phyloP scores from a whole-genome alignment of 2,888 invertebrate genomes.

The Autographa gamma region DNA sequence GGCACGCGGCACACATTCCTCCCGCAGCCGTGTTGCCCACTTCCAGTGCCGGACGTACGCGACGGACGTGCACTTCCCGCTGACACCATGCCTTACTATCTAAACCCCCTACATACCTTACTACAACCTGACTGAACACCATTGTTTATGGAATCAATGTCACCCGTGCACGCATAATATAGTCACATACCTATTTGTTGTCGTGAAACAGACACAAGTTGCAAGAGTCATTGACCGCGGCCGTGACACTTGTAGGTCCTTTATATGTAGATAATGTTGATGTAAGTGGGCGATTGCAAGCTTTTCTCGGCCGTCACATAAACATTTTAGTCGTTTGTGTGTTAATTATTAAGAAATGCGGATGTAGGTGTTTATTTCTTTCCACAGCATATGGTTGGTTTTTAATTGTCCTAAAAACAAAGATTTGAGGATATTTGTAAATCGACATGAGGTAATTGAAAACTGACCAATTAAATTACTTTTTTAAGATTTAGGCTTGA shows the following conservation, averaged over 20 bases:
- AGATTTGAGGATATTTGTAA: neutral
- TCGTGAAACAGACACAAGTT: neutral
- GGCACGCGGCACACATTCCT: conserved; percentile 83
- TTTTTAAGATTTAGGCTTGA: no score
- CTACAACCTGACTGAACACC: neutral
- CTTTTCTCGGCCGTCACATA: conserved; percentile 29
- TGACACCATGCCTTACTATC: conserved; percentile 52
- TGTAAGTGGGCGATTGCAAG: conserved; percentile 36
- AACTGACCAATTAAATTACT: neutral
- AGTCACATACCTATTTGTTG: neutral
- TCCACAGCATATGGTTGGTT: neutral
- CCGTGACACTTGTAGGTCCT: conserved; percentile 66
- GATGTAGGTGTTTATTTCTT: neutral
- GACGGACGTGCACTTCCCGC: conserved; percentile 77
- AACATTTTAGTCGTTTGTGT: conserved; percentile 5
- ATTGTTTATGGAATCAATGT: conserved; percentile 20
- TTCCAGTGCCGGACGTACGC: conserved; percentile 77
- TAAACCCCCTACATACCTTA: conserved; percentile 31
- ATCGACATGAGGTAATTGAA: neutral
- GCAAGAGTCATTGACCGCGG: conserved; percentile 62
- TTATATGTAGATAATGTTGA: conserved; percentile 49
- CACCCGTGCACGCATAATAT: conserved; percentile 5
- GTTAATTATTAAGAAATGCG: neutral
- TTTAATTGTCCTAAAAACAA: neutral
- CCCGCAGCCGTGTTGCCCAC: conserved; percentile 78